A percentile compares a stretch with the other conserved stretches of the same genome.
phyloP scores from a whole-genome alignment of 2,113 vertebrate genomes.

The Gobiocypris rarus region DNA sequence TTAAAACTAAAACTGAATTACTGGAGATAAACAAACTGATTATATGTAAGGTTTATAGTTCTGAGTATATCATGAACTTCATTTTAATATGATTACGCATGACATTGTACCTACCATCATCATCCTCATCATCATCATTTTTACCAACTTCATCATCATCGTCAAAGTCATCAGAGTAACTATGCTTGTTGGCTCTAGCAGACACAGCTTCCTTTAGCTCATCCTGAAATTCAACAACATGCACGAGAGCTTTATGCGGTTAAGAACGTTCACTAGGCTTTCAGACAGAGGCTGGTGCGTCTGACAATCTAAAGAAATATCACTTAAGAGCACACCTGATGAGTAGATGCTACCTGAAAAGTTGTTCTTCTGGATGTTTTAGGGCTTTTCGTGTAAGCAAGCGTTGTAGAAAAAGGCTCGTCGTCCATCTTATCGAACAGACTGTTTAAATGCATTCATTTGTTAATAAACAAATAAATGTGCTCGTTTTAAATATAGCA shows the following conservation, averaged over 20 bases:
- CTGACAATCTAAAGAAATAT: not conserved
- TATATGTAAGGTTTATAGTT: not conserved
- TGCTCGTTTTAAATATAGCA: not conserved
- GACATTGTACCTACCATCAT: not conserved
- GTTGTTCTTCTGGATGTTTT: slow-evolving; percentile 83
- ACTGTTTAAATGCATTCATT: not conserved
- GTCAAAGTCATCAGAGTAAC: slow-evolving; percentile 83
- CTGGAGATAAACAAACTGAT: not conserved
- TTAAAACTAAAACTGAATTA: not conserved
- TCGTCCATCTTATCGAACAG: slow-evolving; percentile 64
- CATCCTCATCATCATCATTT: not conserved
- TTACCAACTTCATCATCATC: slow-evolving; percentile 72
- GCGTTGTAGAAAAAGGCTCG: slow-evolving; percentile 70
- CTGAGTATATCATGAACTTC: not conserved
- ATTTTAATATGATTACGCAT: not conserved
- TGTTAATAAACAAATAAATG: not conserved
- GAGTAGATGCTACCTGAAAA: slow-evolving; percentile 80
- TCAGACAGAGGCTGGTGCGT: not conserved
- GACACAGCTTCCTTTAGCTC: slow-evolving; percentile 80
- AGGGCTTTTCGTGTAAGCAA: slow-evolving; percentile 83
- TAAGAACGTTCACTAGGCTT: not conserved
- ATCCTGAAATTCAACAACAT: slow-evolving; percentile 74
- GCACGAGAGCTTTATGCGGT: not conserved
- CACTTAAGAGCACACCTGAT: not conserved
- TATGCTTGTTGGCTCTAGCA: slow-evolving; percentile 72